A percentile compares a stretch with the other conserved stretches of the same genome.
phyloP scores from a whole-genome alignment of 2,113 vertebrate genomes.

The Rhipidura dahli region DNA sequence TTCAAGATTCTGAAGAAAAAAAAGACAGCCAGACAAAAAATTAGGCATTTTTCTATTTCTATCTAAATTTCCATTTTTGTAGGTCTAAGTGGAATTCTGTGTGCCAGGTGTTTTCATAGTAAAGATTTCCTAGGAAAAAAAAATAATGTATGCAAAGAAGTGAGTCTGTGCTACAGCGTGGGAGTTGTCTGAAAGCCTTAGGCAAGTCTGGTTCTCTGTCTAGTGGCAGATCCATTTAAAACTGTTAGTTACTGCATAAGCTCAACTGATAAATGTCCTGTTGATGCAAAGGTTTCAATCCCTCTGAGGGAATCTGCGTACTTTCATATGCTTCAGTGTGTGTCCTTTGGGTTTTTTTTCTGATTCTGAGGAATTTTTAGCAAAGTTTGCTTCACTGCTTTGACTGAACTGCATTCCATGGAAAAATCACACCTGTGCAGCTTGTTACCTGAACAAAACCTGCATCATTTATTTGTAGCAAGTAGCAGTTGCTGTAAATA shows the following conservation, averaged over 20 bases:
- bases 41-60: neutral
- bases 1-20: neutral
- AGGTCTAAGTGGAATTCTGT: neutral
- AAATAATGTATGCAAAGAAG: neutral
- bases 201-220: neutral
- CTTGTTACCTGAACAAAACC: neutral
- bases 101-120: neutral
- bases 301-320: neutral
- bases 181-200: neutral
- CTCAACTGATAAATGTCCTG: neutral
- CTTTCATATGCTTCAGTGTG: neutral
- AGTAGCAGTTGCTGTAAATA: neutral
- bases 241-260: neutral
- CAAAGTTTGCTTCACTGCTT: neutral
- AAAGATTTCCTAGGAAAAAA: neutral
- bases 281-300: neutral
- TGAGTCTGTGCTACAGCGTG: neutral
- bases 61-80: neutral
- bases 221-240: neutral
- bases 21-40: neutral
- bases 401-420: neutral
- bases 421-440: neutral
- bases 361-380: neutral
- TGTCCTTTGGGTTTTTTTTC: neutral
- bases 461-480: neutral